Evolutionary conservation across 2,888 invertebrate genomes (phyloP), one percentile per base, ranked within the genome.

Genomic region (Acrobeloides nanus): DNA sequence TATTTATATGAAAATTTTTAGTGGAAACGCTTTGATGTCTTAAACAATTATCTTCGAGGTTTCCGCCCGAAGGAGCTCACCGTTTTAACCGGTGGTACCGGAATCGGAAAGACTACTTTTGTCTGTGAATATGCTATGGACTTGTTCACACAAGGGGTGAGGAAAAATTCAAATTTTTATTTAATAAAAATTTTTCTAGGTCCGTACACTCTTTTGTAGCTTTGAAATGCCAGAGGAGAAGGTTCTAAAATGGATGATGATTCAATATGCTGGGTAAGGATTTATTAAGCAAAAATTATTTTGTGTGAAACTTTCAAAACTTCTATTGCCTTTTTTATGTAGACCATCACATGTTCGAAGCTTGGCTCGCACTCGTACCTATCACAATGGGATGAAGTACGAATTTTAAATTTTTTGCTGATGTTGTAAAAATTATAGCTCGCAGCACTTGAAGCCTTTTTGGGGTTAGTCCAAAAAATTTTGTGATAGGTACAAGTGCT

Each of bases 171-270:
- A 4, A 1, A 3, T 26, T 10, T 18, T 12, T 4, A n/a, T 21
- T n/a, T 48, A 27, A 31, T 47, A 7, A 8, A 7, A 32, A 15
- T 29, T n/a, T 21, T 41, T 64, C 17, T 39, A 68, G 68, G 57
- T 71, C 6, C 67, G 72, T 12, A 72, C 72, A 0, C 48, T 72
- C 31, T 72, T 72, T 57, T 72, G 72, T 51, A 67, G 64, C 43
- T 72, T 70, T 45, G 72, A 72, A 41, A 72, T 72, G 68, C 61
- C 68, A 3, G 70, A 71, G 26, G 66, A 66, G 37, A 66, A 66
- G 40, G 64, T 72, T 38, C 59, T 72, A 8, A 64, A 69, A 25
- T 71, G 70, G 68, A 72, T 72, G 70, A 48, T 73, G n/a, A 61
- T 68, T 23, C 72, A 72, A 41, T 72, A 56, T 42, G 63, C 71